Percentiles rank a stretch among this genome's conserved stretches.
These are phyloP conservation scores for Morone chrysops DNA, from an alignment of 2,113 vertebrate species.

Conservation along the genomic window DNA sequence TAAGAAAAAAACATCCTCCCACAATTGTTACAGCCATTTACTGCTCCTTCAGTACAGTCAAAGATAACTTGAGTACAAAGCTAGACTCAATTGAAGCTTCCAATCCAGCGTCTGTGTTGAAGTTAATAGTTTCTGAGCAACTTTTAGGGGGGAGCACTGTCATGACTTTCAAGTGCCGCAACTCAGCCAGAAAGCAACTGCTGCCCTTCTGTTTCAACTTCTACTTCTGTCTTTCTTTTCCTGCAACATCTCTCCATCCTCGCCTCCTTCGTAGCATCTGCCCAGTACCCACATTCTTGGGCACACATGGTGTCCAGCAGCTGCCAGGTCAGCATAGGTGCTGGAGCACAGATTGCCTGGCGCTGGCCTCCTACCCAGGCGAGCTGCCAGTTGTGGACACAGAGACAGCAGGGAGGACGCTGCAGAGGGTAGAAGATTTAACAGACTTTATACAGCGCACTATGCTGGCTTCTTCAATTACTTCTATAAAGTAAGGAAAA, in stretches of 20 bases:
- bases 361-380: conserved; percentile 67
- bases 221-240: conserved; percentile 18
- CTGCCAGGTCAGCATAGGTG: conserved; percentile 76
- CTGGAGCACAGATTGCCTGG: conserved; percentile 75
- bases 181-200: conserved; percentile 38
- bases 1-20: conserved; percentile 38
- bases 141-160: conserved; percentile 8
- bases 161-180: conserved; percentile 41
- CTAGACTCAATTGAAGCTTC: conserved; percentile 13
- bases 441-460: conserved; percentile 47
- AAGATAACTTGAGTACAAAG: conserved; percentile 54
- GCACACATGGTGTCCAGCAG: conserved; percentile 75
- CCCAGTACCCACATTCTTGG: conserved; percentile 77
- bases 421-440: conserved; percentile 49
- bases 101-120: neutral
- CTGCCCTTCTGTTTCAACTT: conserved; percentile 43
- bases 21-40: conserved; percentile 32
- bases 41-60: conserved; percentile 9
- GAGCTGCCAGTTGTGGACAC: conserved; percentile 73
- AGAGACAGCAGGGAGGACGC: conserved; percentile 63
- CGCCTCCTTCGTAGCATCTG: conserved; percentile 76
- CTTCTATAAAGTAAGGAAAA: conserved; percentile 35
- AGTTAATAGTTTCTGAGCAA: conserved; percentile 19
- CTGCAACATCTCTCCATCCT: conserved; percentile 51
- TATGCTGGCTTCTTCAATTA: conserved; percentile 16